Percentiles rank a stretch among this genome's conserved stretches.
Evolutionary conservation across 2,888 invertebrate species (phyloP).

Genomic region (Hypsopygia costalis): DNA sequence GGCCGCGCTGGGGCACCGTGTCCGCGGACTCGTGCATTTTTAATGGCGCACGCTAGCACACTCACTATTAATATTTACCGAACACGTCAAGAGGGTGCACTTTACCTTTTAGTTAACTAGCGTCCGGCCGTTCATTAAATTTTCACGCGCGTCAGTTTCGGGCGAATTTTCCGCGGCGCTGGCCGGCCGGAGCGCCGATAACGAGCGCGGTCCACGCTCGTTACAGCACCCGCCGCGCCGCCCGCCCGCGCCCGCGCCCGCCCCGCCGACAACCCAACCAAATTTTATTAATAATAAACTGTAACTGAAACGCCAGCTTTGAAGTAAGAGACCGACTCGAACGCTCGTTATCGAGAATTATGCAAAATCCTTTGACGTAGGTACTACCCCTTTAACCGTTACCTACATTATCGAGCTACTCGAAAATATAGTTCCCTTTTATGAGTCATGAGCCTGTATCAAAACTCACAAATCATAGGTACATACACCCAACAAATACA

Average conservation of each 20-base stretch:
- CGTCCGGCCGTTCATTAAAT: conserved; percentile 81
- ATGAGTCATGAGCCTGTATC: neutral
- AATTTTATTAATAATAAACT: conserved; percentile 80
- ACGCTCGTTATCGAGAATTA: conserved; percentile 75
- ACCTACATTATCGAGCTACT: conserved; percentile 14
- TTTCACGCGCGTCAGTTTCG: conserved; percentile 81
- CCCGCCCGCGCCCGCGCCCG: conserved; percentile 22
- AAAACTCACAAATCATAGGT: neutral
- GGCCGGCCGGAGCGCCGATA: conserved; percentile 67
- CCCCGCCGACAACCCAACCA: conserved; percentile 54
- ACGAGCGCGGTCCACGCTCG: conserved; percentile 60
- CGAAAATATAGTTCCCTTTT: conserved; percentile 15
- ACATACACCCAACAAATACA: neutral
- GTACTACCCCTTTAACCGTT: conserved; percentile 40
- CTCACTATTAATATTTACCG: conserved; percentile 80
- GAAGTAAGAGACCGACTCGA: conserved; percentile 72
- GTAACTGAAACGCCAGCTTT: conserved; percentile 75
- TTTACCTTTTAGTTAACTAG: conserved; percentile 81
- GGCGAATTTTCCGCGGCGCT: conserved; percentile 79
- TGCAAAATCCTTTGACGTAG: conserved; percentile 73
- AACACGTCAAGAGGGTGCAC: conserved; percentile 81
- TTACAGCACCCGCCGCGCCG: conserved; percentile 41
- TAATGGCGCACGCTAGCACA: conserved; percentile 76
- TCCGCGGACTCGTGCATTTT: conserved; percentile 78
- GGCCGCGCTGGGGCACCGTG: conserved; percentile 37